Conservation (phyloP, 1,140 invertebrate species). For the Heliothis subflexa region DNA sequence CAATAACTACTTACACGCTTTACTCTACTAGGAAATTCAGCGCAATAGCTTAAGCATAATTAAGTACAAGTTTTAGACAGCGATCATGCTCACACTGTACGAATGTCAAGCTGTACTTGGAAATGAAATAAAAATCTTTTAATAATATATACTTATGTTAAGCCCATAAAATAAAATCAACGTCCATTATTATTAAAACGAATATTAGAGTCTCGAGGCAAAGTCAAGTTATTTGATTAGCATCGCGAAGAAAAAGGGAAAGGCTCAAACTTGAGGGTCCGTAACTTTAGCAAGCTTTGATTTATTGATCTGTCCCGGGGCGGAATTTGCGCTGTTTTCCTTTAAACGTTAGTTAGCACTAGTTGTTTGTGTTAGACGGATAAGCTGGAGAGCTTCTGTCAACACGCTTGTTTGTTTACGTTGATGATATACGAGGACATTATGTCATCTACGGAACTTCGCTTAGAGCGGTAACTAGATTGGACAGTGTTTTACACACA, state of each 20-base stretch:
- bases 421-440: not conserved
- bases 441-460: not conserved
- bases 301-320: constrained; percentile 53
- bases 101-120: no score
- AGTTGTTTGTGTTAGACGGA: constrained; percentile 33
- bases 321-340: constrained; percentile 34
- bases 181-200: constrained; percentile 4
- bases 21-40: not conserved
- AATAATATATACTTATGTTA: no score
- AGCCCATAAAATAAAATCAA: not conserved
- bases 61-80: not conserved
- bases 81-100: no score
- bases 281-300: constrained; percentile 53
- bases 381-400: constrained; percentile 12
- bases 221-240: constrained; percentile 49
- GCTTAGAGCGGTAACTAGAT: not conserved
- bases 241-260: constrained; percentile 47
- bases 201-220: constrained; percentile 13
- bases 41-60: not conserved
- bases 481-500: not conserved
- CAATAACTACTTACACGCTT: not conserved
- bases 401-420: constrained; percentile 23
- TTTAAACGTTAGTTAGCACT: constrained; percentile 19
- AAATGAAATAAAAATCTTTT: no score
- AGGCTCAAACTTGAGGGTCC: constrained; percentile 48